A percentile compares a stretch with the other conserved stretches of the same genome.
These are phyloP conservation scores for Xestia c-nigrum DNA, from an alignment of 2,888 invertebrate species.

Conservation along the genomic window DNA sequence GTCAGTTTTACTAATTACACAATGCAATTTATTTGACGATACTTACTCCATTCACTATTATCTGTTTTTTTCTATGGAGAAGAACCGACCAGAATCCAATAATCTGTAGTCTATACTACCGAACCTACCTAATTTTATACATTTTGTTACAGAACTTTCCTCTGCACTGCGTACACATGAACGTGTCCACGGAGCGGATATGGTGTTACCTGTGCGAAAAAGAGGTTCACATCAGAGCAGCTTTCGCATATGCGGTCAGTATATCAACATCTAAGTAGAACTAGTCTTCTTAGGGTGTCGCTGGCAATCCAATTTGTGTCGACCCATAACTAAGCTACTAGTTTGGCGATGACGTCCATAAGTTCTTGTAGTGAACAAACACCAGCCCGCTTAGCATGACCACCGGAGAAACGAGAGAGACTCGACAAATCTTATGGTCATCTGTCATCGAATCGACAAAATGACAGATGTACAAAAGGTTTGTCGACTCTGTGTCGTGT, in stretches of 20 bases:
- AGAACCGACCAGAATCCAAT: no score
- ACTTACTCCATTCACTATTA: not conserved
- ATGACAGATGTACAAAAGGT: no score
- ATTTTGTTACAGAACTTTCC: constrained; percentile 89
- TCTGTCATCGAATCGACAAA: no score
- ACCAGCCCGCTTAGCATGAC: no score
- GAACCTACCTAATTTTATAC: not conserved
- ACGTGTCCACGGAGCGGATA: constrained; percentile 95
- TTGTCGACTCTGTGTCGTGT: no score
- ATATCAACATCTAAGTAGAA: not conserved
- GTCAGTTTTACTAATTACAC: not conserved
- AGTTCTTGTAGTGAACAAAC: no score
- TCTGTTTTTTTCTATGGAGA: not conserved
- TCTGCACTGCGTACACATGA: constrained; percentile 95
- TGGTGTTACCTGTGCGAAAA: constrained; percentile 97
- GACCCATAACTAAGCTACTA: no score
- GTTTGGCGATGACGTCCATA: no score
- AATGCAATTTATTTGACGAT: not conserved
- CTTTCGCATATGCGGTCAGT: constrained; percentile 77
- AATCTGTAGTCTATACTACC: not conserved
- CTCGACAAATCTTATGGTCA: no score
- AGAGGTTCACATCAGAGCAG: constrained; percentile 93
- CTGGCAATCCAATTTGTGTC: no score
- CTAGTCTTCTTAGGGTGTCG: no score
- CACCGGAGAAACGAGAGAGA: no score